phyloP scores from a whole-genome alignment of 2,888 invertebrate species.

The Erannis defoliaria region DNA sequence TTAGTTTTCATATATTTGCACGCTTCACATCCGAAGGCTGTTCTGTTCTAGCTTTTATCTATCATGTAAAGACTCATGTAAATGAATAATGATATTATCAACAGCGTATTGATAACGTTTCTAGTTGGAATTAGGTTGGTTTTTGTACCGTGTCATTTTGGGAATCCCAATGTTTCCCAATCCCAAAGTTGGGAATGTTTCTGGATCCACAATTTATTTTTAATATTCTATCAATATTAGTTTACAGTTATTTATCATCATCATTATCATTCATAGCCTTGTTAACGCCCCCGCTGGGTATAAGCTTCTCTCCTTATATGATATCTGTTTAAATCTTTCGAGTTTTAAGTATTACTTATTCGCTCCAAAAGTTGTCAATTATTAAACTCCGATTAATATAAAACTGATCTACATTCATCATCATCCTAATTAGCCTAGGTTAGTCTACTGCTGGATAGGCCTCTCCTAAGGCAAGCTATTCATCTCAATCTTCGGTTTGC shows the following conservation, averaged over 20 bases:
- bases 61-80: conserved; percentile 35
- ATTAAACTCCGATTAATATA: too few relatives aligned
- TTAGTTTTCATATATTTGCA: conserved; percentile 39
- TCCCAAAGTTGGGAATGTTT: too few relatives aligned
- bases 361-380: too few relatives aligned
- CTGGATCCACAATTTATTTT: too few relatives aligned
- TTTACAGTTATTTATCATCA: background rate
- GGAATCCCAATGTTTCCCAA: too few relatives aligned
- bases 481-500: too few relatives aligned
- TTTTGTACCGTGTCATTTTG: background rate
- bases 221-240: too few relatives aligned
- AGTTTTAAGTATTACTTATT: too few relatives aligned
- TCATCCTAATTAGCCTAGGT: too few relatives aligned
- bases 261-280: background rate
- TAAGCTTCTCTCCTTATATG: background rate
- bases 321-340: background rate
- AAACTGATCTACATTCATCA: too few relatives aligned
- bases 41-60: conserved; percentile 30
- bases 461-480: too few relatives aligned
- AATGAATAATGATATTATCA: conserved; percentile 30
- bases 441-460: too few relatives aligned
- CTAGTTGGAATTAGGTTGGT: conserved; percentile 4
- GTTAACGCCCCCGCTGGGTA: background rate
- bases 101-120: conserved; percentile 18
- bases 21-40: conserved; percentile 35